Conservation (phyloP, 2,888 invertebrate genomes). For the Acronicta psi region DNA sequence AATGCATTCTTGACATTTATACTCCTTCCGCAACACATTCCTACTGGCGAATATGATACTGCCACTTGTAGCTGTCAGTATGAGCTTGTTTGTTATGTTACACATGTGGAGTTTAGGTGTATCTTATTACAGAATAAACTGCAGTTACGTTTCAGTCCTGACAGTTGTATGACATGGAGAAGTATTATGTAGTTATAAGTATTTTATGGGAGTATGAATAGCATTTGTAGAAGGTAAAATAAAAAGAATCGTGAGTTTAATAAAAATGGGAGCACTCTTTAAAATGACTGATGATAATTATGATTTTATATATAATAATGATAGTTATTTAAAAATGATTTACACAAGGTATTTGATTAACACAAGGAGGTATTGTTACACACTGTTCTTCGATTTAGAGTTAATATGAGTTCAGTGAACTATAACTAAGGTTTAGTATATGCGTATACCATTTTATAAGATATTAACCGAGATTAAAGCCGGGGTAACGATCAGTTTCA, state of each 20-base stretch:
- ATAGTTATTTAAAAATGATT: slow-evolving; percentile 10
- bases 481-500: slow-evolving; percentile 71
- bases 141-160: slow-evolving; percentile 19
- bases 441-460: slow-evolving; percentile 29
- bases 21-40: slow-evolving; percentile 68
- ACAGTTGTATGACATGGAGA: slow-evolving; percentile 24
- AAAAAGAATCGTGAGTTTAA: slow-evolving; percentile 3
- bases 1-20: slow-evolving; percentile 81
- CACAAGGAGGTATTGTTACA: slow-evolving; percentile 8
- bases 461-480: slow-evolving; percentile 61
- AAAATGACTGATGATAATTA: slow-evolving; percentile 1
- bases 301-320: too few relatives aligned
- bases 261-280: slow-evolving; percentile 1
- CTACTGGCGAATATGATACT: slow-evolving; percentile 47
- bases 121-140: slow-evolving; percentile 39
- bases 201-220: slow-evolving; percentile 24
- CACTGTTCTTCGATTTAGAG: neutral
- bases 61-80: slow-evolving; percentile 41
- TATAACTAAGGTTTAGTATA: slow-evolving; percentile 31
- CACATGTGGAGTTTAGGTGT: slow-evolving; percentile 36
- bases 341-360: slow-evolving; percentile 6
- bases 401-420: slow-evolving; percentile 12
- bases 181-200: slow-evolving; percentile 21
- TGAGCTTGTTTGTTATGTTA: slow-evolving; percentile 28
- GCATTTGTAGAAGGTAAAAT: slow-evolving; percentile 8